These are phyloP conservation scores for Podarcis raffonei DNA, from an alignment of 2,113 vertebrate species.

Conservation along the genomic window DNA sequence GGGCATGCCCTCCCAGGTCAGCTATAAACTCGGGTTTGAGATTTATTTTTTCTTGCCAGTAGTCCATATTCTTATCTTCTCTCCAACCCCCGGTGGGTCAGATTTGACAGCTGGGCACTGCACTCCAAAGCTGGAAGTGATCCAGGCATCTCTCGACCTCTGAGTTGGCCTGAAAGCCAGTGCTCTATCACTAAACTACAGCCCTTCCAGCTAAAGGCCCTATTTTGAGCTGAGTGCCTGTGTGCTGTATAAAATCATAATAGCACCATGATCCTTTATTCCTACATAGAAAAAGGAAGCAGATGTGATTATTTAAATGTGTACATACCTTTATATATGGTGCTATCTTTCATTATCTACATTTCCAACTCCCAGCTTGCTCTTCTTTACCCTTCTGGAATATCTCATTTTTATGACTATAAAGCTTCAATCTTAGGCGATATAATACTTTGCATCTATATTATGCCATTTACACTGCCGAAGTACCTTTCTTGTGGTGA, in stretches of 20 bases:
- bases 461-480: slow-evolving; percentile 8
- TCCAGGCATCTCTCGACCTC: no score
- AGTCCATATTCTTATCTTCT: no score
- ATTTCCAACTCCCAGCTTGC: background rate
- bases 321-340: background rate
- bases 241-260: slow-evolving; percentile 23
- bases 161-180: no score
- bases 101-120: no score
- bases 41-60: no score
- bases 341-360: slow-evolving; percentile 38
- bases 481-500: slow-evolving; percentile 6
- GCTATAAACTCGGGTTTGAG: no score
- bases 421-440: slow-evolving; percentile 3
- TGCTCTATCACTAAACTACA: no score
- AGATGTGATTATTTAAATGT: background rate
- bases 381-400: slow-evolving; percentile 17
- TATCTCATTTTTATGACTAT: slow-evolving; percentile 37
- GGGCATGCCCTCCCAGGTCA: no score
- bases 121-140: no score
- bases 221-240: background rate
- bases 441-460: background rate
- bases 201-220: background rate
- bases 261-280: background rate
- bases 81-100: no score
- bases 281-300: slow-evolving; percentile 1